These are phyloP conservation scores for Caenorhabditis sp. DNA, from an alignment of 2,888 invertebrate species.

Conservation along the genomic window DNA sequence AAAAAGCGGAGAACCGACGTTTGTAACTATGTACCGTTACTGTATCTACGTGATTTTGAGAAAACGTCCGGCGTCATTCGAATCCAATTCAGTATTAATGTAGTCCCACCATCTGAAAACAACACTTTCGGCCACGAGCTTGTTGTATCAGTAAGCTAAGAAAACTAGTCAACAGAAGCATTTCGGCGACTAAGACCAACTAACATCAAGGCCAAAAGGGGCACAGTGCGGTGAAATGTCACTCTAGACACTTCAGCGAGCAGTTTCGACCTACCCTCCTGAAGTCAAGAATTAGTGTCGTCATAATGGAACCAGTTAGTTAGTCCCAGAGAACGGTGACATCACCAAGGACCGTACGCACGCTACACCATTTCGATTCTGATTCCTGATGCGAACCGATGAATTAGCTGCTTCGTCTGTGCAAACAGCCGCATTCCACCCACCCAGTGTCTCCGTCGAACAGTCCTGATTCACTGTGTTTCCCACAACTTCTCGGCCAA, in stretches of 20 bases:
- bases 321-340: conserved; percentile 62
- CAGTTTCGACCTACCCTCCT: conserved; percentile 10
- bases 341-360: conserved; percentile 57
- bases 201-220: background rate
- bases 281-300: conserved; percentile 61
- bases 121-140: conserved; percentile 2
- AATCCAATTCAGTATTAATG: background rate
- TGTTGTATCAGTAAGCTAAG: background rate
- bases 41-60: background rate
- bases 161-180: background rate
- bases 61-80: background rate
- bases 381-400: conserved; percentile 46
- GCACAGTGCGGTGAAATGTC: background rate
- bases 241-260: conserved; percentile 5
- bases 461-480: conserved; percentile 31
- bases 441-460: conserved; percentile 17
- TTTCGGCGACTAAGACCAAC: background rate
- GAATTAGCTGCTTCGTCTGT: conserved; percentile 46
- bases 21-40: background rate
- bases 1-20: background rate
- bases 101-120: background rate
- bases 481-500: conserved; percentile 36
- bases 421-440: conserved; percentile 43
- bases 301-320: conserved; percentile 56
- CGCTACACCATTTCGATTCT: conserved; percentile 36